These are phyloP conservation scores for Lagenorhynchus albirostris DNA, from an alignment of 2,113 vertebrate species.

Conservation along the genomic window DNA sequence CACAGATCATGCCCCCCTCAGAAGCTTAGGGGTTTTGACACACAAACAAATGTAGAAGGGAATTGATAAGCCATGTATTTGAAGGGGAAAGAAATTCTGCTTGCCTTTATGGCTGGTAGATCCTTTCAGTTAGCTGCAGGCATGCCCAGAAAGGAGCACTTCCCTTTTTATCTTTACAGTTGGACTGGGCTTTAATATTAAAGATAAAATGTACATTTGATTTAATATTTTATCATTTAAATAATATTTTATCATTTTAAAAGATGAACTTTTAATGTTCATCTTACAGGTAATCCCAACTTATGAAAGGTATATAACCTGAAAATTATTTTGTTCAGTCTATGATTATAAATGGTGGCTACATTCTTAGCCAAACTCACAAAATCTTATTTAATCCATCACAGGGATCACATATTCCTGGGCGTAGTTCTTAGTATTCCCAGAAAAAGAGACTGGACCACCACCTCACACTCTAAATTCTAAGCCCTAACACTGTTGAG, in stretches of 20 bases:
- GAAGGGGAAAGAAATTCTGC: neutral
- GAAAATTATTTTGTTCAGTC: neutral
- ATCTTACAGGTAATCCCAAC: neutral
- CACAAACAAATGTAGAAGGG: neutral
- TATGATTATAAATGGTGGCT: neutral
- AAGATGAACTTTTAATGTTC: neutral
- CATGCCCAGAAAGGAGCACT: neutral
- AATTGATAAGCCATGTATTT: neutral
- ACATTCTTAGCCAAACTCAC: neutral
- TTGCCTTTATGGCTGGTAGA: neutral
- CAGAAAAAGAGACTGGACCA: neutral
- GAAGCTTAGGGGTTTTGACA: neutral
- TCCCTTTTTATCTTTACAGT: neutral
- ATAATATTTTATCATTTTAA: too few relatives aligned
- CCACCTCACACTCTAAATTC: neutral
- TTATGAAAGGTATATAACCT: neutral
- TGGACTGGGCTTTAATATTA: neutral
- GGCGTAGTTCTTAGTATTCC: neutral
- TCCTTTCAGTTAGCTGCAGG: neutral
- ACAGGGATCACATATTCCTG: neutral
- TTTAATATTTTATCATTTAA: neutral
- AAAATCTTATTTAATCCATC: neutral
- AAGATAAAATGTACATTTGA: neutral
- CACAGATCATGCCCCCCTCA: neutral
- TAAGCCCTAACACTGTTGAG: neutral